These are phyloP conservation scores for Drosophila kikkawai DNA, from an alignment of 1,140 invertebrate species.

Conservation along the genomic window DNA sequence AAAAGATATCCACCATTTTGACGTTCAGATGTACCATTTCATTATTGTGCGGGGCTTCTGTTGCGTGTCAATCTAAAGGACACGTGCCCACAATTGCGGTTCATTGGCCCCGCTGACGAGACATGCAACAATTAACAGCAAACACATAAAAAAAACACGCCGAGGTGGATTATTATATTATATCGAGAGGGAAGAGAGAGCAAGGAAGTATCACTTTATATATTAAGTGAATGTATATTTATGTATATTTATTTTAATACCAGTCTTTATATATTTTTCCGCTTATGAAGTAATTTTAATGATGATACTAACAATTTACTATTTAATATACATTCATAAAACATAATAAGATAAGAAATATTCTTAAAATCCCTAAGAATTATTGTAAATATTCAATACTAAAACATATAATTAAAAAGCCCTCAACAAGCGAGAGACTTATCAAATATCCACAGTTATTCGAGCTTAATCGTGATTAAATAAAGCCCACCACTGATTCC, in stretches of 20 bases:
- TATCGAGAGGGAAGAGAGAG: neutral
- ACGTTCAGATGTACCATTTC: neutral
- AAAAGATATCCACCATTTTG: neutral
- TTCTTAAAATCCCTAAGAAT: neutral
- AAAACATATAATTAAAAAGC: neutral
- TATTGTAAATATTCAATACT: neutral
- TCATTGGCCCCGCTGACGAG: constrained; percentile 50
- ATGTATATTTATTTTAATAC: neutral
- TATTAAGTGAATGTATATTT: neutral
- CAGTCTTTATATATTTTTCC: neutral
- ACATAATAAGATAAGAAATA: neutral
- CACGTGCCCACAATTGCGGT: constrained; percentile 49
- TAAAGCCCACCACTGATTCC: neutral
- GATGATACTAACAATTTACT: neutral
- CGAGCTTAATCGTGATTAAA: neutral
- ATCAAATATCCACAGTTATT: neutral
- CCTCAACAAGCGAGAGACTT: neutral
- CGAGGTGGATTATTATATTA: constrained; percentile 20
- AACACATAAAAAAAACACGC: constrained; percentile 20
- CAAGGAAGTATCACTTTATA: constrained; percentile 1
- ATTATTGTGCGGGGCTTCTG: constrained; percentile 1
- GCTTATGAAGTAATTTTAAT: neutral
- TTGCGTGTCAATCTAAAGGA: constrained; percentile 45
- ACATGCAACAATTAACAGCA: constrained; percentile 43
- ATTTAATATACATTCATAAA: neutral